Base-by-base conservation (phyloP, 2,113 vertebrate genomes). In the Rhea americana region DNA sequence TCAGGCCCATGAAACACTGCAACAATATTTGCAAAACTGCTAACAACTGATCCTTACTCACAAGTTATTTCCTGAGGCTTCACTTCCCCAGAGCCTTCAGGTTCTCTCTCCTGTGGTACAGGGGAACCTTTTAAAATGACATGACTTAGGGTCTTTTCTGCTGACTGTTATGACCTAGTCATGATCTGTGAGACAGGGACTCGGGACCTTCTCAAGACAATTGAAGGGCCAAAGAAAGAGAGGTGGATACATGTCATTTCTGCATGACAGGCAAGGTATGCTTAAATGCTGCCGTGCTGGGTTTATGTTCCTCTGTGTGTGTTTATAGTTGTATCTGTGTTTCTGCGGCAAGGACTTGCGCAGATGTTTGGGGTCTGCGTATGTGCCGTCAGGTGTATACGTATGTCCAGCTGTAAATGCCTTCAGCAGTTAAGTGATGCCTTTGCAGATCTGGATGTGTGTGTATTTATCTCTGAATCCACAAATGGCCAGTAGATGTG, bases 1-100 rank as follows among this genome's bases (percentile, higher is more conserved):
- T 63, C 18, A 51, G 56, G 28, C 21, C 21, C 22, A 3, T 39
- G 72, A 67, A 37, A 71, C 35, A 12, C 0, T 0, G 59, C 63
- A 55, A 50, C 20, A 32, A 7, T 51, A n/a, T 84, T 66, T 94
- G 70, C 51, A 65, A 51, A 90, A 30, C 39, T 65, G 70, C 25
- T 83, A 32, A 71, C 18, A 47, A 19, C 5, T 58, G 45, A 22
- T 20, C 11, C 25, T 43, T 51, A 35, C 26, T 82, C 58, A 55
- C 10, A 25, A 50, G 39, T 16, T 45, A 30, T 39, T 89, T 94
- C 39, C 41, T 48, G 68, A 70, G 85, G 35, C 37, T 90, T 81
- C 9, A 5, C 9, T 86, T 30, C 30, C 32, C 47, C 45, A 67
- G 14, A 37, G 20, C 50, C 43, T 89, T 93, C 26, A 53, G 45